These are phyloP conservation scores for Pristionchus mayeri DNA, from an alignment of 2,888 invertebrate genomes.

Conservation along the genomic window DNA sequence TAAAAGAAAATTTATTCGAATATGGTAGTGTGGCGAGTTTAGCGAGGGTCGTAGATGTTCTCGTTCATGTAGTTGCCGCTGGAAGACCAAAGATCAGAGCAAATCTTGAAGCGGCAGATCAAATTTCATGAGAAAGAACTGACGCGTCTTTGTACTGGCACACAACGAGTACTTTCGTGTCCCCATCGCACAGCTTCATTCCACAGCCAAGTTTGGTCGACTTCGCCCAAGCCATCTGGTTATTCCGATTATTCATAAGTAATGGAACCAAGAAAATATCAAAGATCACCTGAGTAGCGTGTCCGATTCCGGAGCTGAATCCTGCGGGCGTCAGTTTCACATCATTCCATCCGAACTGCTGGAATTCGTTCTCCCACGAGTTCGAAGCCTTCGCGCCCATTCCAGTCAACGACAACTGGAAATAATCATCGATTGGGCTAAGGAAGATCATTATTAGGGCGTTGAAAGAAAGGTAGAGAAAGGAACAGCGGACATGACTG, in stretches of 20 bases:
- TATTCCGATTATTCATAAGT: too few relatives aligned
- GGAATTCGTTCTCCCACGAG: slow-evolving; percentile 41
- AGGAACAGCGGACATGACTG: not conserved
- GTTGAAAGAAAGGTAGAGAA: too few relatives aligned
- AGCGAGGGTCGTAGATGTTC: slow-evolving; percentile 23
- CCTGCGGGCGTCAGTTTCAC: slow-evolving; percentile 8
- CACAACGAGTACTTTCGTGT: slow-evolving; percentile 7
- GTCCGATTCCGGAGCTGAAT: slow-evolving; percentile 36
- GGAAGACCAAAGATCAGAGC: not conserved
- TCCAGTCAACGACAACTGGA: not conserved
- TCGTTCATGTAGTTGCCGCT: not conserved
- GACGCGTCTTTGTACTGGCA: slow-evolving; percentile 41
- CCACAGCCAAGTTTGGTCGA: slow-evolving; percentile 40
- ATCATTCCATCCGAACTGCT: slow-evolving; percentile 27
- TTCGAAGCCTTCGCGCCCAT: not conserved
- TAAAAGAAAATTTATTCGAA: too few relatives aligned
- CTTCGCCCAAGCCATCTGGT: slow-evolving; percentile 25
- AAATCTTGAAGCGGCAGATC: too few relatives aligned
- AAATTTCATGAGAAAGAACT: not conserved
- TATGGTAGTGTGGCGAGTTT: not conserved
- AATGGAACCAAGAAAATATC: too few relatives aligned
- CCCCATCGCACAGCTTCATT: slow-evolving; percentile 16
- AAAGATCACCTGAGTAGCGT: slow-evolving; percentile 20
- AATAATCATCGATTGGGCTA: not conserved
- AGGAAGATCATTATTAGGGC: too few relatives aligned